Evolutionary conservation across 2,888 invertebrate species (phyloP), one percentile per base, ranked within the genome.

Genomic region (Acheta domesticus): DNA sequence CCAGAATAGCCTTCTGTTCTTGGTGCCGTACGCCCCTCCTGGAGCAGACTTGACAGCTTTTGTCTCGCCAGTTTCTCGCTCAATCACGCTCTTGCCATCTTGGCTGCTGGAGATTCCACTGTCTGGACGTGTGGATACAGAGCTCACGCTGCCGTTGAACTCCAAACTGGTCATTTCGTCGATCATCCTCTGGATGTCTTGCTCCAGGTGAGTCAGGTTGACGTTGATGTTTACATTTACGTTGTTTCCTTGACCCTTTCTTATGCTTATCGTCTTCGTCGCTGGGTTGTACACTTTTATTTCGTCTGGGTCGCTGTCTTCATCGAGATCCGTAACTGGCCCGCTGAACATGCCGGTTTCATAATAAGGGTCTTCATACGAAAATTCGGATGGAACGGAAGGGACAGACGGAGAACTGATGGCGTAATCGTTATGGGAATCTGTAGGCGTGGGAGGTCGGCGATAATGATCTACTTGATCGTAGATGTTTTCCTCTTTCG

Each of bases 181-280:
- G n/a, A 62, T 62, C 62, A 62, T 62, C n/a, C 62, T 62, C n/a
- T 62, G 62, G n/a, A 62, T 62, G n/a, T 62, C 62, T 19, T 62
- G 62, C 12, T 62, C 62, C 5, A 62, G 62, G 11, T 62, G 14
- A 19, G 14, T 62, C 14, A 62, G 62, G 14, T 62, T 14, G n/a
- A 62, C 16, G 62, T 62, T 62, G 62, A 62, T 62, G 14, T 62
- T 14, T 62, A 62, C 62, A 19, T 62, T n/a, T 5, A 62, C 62
- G n/a, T 62, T 62, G n/a, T 62, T 14, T 19, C 62, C 62, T n/a
- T n/a, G 16, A 5, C 16, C 16, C n/a, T 62, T 62, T n/a, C 16
- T 62, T 14, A 62, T 62, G 62, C 62, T 62, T 5, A 62, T 62
- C 12, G 62, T 62, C 62, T 62, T 62, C n/a, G 62, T 62, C 0